Percentiles rank a stretch among this genome's conserved stretches.
Conservation (phyloP, 64 coral and sea anemone species). For the Stichodactyla mertensii region DNA sequence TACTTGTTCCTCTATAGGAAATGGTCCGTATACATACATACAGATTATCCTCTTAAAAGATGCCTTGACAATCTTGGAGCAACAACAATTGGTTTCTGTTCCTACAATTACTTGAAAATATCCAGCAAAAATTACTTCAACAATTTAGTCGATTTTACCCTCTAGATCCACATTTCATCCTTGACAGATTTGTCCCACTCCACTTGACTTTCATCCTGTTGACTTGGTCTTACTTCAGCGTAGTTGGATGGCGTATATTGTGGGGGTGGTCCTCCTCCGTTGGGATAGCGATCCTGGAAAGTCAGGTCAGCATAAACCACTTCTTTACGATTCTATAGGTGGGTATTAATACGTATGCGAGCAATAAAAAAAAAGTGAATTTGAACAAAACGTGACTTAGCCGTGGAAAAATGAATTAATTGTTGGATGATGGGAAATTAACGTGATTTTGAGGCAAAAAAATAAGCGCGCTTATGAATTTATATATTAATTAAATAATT, state of each 20-base stretch:
- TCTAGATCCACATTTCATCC: constrained; percentile 19
- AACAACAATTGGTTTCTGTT: no score
- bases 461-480: no score
- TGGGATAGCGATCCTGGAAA: constrained; percentile 25
- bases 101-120: no score
- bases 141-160: not conserved
- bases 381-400: not conserved
- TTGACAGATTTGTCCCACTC: constrained; percentile 15
- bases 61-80: no score
- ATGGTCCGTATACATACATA: no score
- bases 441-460: no score
- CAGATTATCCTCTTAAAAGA: no score
- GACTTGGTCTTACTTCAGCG: not conserved
- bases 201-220: constrained; percentile 6
- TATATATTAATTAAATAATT: no score
- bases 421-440: no score
- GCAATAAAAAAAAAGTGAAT: constrained; percentile 11
- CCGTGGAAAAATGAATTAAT: no score
- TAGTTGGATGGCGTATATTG: constrained; percentile 2
- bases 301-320: constrained; percentile 26
- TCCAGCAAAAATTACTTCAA: no score
- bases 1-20: no score
- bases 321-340: constrained; percentile 5
- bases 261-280: constrained; percentile 19
- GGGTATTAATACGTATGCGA: not conserved